Percentiles rank a stretch among this genome's conserved stretches.
These are phyloP conservation scores for Pachyrhynchus sulphureomaculatus DNA, from an alignment of 1,140 invertebrate species.

Conservation along the genomic window DNA sequence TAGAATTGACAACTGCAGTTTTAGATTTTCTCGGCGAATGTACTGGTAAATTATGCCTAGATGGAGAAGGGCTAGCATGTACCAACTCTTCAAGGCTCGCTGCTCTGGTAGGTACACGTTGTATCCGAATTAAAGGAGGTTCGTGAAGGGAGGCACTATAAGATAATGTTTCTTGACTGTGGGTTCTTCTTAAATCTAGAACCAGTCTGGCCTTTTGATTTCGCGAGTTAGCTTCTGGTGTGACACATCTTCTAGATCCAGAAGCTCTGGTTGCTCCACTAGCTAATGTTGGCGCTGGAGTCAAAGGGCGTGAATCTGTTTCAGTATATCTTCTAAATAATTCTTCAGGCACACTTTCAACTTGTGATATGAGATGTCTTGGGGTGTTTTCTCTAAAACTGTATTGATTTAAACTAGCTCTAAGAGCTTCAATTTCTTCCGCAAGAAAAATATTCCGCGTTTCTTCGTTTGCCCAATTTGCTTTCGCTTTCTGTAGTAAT, in stretches of 20 bases:
- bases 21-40: conserved; percentile 27
- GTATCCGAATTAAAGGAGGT: conserved; percentile 42
- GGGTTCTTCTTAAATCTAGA: conserved; percentile 58
- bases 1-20: conserved; percentile 10
- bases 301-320: conserved; percentile 74
- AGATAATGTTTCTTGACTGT: conserved; percentile 55
- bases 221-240: conserved; percentile 52
- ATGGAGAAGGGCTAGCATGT: neutral
- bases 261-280: conserved; percentile 57
- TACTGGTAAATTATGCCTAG: conserved; percentile 11
- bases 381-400: conserved; percentile 29
- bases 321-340: conserved; percentile 68
- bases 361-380: conserved; percentile 6
- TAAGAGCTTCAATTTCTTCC: conserved; percentile 56
- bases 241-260: conserved; percentile 54
- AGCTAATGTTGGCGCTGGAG: conserved; percentile 69
- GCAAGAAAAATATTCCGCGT: conserved; percentile 54
- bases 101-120: conserved; percentile 37
- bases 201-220: conserved; percentile 50
- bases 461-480: conserved; percentile 64
- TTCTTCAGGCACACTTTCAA: conserved; percentile 58
- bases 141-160: conserved; percentile 22
- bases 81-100: conserved; percentile 31
- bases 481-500: conserved; percentile 69
- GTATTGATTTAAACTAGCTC: conserved; percentile 49